Evolutionary conservation across 2,888 invertebrate genomes (phyloP).

Genomic region (Andrena bicolor): DNA sequence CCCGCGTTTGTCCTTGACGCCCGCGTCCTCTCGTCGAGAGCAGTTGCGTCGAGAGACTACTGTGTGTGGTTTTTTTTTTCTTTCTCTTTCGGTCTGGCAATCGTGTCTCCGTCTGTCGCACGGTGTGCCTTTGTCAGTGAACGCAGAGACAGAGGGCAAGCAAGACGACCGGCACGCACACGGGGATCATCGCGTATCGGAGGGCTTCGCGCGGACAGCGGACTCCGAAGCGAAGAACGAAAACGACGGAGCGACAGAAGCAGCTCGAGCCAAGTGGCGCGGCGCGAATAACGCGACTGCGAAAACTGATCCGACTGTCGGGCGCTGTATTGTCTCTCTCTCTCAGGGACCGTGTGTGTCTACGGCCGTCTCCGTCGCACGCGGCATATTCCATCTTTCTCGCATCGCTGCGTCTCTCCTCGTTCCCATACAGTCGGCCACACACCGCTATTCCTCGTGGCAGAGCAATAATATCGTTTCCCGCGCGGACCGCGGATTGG

Average conservation of each 20-base stretch:
- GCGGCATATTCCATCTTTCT: conserved; percentile 42
- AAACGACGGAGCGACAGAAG: background rate
- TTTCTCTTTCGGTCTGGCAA: conserved; percentile 15
- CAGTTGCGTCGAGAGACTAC: conserved; percentile 42
- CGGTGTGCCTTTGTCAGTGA: conserved; percentile 26
- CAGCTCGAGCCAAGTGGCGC: conserved; percentile 5
- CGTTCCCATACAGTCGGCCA: conserved; percentile 40
- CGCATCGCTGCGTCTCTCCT: conserved; percentile 24
- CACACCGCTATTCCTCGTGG: conserved; percentile 75
- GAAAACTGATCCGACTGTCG: conserved; percentile 51
- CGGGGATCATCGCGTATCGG: background rate
- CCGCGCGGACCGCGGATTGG: conserved; percentile 81
- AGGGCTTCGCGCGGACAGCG: background rate
- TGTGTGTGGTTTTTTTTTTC: conserved; percentile 41
- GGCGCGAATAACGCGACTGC: conserved; percentile 41
- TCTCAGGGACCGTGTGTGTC: conserved; percentile 42
- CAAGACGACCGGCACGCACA: conserved; percentile 2
- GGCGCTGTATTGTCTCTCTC: conserved; percentile 2
- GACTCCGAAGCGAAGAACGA: background rate
- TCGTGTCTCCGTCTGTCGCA: conserved; percentile 13
- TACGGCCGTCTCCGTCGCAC: conserved; percentile 45
- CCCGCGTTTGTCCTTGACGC: conserved; percentile 49
- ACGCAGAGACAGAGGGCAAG: background rate
- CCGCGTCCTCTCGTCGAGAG: conserved; percentile 31
- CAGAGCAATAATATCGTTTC: conserved; percentile 82